Percentiles rank a stretch among this genome's conserved stretches.
Conservation (phyloP, 2,797 vertebrate species). For the Scomberomorus guttatus region DNA sequence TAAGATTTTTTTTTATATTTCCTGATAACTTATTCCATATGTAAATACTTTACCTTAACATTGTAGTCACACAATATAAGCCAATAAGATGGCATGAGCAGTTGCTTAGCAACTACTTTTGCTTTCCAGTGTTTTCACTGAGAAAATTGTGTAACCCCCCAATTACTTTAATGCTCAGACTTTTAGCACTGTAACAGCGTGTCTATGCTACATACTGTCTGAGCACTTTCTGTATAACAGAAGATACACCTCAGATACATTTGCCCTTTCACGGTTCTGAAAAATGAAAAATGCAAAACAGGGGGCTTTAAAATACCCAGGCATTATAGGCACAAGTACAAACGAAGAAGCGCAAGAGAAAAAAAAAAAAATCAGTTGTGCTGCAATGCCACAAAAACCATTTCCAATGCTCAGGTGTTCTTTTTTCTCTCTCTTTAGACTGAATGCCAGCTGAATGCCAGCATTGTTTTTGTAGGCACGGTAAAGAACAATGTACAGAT, state of each 20-base stretch:
- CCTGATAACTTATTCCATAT: neutral
- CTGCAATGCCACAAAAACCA: slow-evolving; percentile 31
- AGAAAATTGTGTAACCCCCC: slow-evolving; percentile 58
- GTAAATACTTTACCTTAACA: slow-evolving; percentile 31
- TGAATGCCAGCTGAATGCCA: slow-evolving; percentile 36
- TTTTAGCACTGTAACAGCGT: slow-evolving; percentile 27
- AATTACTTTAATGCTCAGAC: slow-evolving; percentile 65
- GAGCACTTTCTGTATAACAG: slow-evolving; percentile 11
- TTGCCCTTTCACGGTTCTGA: slow-evolving; percentile 46
- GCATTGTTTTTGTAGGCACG: slow-evolving; percentile 16
- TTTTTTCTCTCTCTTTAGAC: slow-evolving; percentile 21
- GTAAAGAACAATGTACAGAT: slow-evolving; percentile 18
- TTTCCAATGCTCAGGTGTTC: slow-evolving; percentile 3
- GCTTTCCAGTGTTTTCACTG: slow-evolving; percentile 52
- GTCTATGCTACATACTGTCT: neutral
- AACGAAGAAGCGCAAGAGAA: slow-evolving; percentile 32
- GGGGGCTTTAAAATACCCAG: slow-evolving; percentile 15
- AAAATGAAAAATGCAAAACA: slow-evolving; percentile 43
- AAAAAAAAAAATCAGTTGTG: slow-evolving; percentile 35
- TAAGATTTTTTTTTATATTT: neutral
- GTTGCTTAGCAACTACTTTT: slow-evolving; percentile 82
- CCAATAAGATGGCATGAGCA: slow-evolving; percentile 59
- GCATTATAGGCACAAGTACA: slow-evolving; percentile 40
- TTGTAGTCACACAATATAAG: slow-evolving; percentile 37
- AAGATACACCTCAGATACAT: slow-evolving; percentile 24